These are phyloP conservation scores for Ophraella communa DNA, from an alignment of 2,888 invertebrate species.

Conservation along the genomic window DNA sequence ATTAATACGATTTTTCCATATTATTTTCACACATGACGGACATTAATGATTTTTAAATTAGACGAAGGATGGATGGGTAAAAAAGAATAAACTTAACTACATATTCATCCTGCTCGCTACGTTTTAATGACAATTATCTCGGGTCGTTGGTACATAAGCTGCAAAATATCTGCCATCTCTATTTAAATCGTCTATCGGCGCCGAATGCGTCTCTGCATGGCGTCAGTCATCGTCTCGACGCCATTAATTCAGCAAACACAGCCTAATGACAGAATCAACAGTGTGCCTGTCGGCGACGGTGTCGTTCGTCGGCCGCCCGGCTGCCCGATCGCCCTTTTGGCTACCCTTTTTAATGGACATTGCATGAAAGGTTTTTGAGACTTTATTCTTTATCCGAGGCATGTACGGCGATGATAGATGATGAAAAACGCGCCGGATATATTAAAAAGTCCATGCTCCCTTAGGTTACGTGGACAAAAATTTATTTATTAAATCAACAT, in stretches of 20 bases:
- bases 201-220: slow-evolving; percentile 44
- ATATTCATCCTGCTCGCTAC: no score
- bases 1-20: no score
- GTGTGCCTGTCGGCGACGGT: slow-evolving; percentile 48
- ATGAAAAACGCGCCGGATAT: not conserved
- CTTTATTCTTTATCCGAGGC: not conserved
- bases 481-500: no score
- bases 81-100: no score
- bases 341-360: slow-evolving; percentile 2
- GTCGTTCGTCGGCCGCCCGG: slow-evolving; percentile 3
- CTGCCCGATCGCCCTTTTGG: slow-evolving; percentile 3
- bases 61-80: no score
- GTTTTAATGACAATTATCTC: no score
- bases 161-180: not conserved
- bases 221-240: slow-evolving; percentile 58
- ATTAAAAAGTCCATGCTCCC: not conserved
- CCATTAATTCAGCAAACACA: slow-evolving; percentile 61
- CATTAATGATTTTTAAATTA: no score
- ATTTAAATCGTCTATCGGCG: slow-evolving; percentile 24
- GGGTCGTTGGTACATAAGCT: not conserved
- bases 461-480: no score
- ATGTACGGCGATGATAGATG: not conserved
- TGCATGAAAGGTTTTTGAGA: not conserved
- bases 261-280: slow-evolving; percentile 62
- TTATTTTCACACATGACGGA: no score